Percentiles rank a stretch among this genome's conserved stretches.
Conservation (phyloP, 2,113 vertebrate genomes). For the Istiophorus platypterus region DNA sequence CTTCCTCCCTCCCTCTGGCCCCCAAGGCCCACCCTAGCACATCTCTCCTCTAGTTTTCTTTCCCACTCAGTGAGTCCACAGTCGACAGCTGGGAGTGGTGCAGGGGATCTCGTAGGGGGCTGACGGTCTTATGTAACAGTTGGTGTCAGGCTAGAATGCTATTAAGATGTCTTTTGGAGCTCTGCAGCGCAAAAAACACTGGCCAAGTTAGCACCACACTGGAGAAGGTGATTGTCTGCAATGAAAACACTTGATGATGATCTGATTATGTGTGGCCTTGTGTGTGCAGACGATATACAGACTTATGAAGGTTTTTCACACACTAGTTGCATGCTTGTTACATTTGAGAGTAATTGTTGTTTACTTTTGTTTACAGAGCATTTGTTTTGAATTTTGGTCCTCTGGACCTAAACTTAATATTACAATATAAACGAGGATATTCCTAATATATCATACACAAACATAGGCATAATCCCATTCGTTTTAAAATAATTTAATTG, state of each 20-base stretch:
- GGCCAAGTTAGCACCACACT: slow-evolving; percentile 3
- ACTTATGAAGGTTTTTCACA: neutral
- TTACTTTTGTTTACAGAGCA: neutral
- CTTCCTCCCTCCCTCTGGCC: slow-evolving; percentile 39
- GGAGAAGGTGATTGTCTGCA: slow-evolving; percentile 19
- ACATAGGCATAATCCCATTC: neutral
- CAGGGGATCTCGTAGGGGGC: slow-evolving; percentile 38
- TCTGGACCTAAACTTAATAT: neutral
- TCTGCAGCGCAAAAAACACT: slow-evolving; percentile 24
- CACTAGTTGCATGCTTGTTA: neutral
- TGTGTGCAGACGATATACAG: neutral
- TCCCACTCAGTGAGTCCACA: slow-evolving; percentile 67
- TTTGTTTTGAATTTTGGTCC: neutral
- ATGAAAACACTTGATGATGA: neutral
- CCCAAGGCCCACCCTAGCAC: slow-evolving; percentile 31
- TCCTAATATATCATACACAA: neutral
- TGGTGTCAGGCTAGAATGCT: slow-evolving; percentile 58
- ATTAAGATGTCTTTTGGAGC: slow-evolving; percentile 67
- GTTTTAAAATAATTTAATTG: neutral
- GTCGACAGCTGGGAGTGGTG: slow-evolving; percentile 60
- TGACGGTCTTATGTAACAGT: slow-evolving; percentile 63
- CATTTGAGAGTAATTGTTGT: neutral
- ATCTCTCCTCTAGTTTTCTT: slow-evolving; percentile 40
- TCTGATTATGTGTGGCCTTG: slow-evolving; percentile 5
- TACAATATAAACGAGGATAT: neutral